A percentile compares a stretch with the other conserved stretches of the same genome.
phyloP scores from a whole-genome alignment of 2,888 invertebrate genomes.

The Leucania comma region DNA sequence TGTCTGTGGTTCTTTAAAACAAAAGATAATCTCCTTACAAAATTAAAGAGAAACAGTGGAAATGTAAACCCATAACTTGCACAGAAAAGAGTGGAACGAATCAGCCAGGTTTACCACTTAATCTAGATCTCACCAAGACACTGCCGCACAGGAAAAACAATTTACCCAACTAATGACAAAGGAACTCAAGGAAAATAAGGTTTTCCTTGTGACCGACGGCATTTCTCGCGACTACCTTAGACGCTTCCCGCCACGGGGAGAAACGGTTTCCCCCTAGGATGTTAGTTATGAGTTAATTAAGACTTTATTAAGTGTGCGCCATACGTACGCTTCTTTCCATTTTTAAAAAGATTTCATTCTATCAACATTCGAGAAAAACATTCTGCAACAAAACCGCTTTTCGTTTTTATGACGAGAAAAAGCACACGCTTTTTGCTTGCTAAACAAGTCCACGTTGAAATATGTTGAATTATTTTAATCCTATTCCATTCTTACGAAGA shows the following conservation, averaged over 20 bases:
- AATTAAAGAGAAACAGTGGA: constrained; percentile 45
- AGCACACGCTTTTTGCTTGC: constrained; percentile 6
- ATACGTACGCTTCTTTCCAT: constrained; percentile 37
- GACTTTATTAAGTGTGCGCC: constrained; percentile 37
- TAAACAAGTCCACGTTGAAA: constrained; percentile 38
- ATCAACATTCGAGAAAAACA: constrained; percentile 4
- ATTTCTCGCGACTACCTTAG: constrained; percentile 55
- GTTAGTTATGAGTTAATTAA: constrained; percentile 65
- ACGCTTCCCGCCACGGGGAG: constrained; percentile 60
- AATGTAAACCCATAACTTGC: constrained; percentile 68
- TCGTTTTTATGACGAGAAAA: constrained; percentile 10
- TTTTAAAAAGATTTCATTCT: constrained; percentile 28
- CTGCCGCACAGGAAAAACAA: constrained; percentile 80
- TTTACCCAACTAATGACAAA: constrained; percentile 83
- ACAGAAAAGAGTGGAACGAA: constrained; percentile 67
- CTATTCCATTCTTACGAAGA: constrained; percentile 58
- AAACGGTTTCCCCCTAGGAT: constrained; percentile 59
- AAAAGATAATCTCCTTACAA: constrained; percentile 9
- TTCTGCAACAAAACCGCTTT: constrained; percentile 23
- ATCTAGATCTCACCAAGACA: constrained; percentile 79
- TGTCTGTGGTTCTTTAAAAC: not conserved
- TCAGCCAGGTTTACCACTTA: constrained; percentile 79
- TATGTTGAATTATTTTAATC: constrained; percentile 61
- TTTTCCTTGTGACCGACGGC: constrained; percentile 71
- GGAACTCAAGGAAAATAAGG: constrained; percentile 76